Evolutionary conservation across 2,888 invertebrate species (phyloP), one percentile per base, ranked within the genome.

Genomic region (Lycaena phlaeas): DNA sequence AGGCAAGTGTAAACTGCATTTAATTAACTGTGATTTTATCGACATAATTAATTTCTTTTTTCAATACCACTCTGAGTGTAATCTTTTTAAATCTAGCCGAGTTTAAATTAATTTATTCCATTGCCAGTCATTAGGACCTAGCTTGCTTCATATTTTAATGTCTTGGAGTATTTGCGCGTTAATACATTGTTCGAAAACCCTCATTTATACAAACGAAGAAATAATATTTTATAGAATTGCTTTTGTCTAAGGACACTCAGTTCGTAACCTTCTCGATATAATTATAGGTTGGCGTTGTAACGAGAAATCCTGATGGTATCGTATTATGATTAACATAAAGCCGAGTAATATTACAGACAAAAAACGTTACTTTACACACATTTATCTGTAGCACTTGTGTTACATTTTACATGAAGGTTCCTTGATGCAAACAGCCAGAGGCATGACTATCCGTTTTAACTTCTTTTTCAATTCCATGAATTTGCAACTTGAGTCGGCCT

Each of bases 401-500:
- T n/a, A n/a, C n/a, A n/a, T n/a, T n/a, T n/a, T n/a, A n/a, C n/a
- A n/a, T n/a, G n/a, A n/a, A n/a, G n/a, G n/a, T n/a, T n/a, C n/a
- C n/a, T n/a, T n/a, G n/a, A n/a, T n/a, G n/a, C n/a, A n/a, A n/a
- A n/a, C n/a, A n/a, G n/a, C n/a, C n/a, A n/a, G n/a, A n/a, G n/a
- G n/a, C n/a, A n/a, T 9, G 22, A 22, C 18, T 34, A 34, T 22
- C 34, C 7, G 11, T 22, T 34, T 12, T 22, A 34, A 34, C 18
- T 34, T 22, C 34, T 22, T 18, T 34, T 34, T 22, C 22, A 22
- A 5, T 22, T 22, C 34, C 12, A 22, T 11, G 22, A 18, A 34
- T 22, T 34, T 11, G 34, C 34, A 34, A 34, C 12, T 12, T 18
- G 34, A 34, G 18, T 11, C 34, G 22, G 22, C 22, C 10, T 27